phyloP scores from a whole-genome alignment of 2,797 vertebrate genomes.

The Coccyzus lansbergi region DNA sequence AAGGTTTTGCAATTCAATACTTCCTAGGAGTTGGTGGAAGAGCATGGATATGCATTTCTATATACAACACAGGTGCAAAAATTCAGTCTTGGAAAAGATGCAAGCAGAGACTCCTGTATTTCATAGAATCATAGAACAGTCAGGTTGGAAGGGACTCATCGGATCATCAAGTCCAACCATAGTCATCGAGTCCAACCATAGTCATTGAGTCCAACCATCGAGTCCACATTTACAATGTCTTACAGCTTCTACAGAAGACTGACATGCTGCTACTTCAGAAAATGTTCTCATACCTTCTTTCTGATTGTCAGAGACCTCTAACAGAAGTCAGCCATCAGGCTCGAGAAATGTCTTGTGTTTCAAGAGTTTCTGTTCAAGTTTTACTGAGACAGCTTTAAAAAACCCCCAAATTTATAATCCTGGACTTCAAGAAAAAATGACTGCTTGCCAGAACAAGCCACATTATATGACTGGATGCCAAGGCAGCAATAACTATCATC shows the following conservation, averaged over 20 bases:
- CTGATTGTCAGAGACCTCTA: neutral
- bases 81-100: neutral
- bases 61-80: neutral
- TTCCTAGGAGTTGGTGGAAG: neutral
- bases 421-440: neutral
- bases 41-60: neutral
- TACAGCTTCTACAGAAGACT: neutral
- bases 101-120: neutral
- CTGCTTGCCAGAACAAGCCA: neutral
- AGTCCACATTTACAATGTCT: neutral
- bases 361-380: constrained; percentile 10
- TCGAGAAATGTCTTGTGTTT: neutral
- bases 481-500: neutral
- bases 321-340: neutral
- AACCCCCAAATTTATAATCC: neutral
- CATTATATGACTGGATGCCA: neutral
- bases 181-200: no score
- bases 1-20: neutral
- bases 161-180: no score
- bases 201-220: no score
- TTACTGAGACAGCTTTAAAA: neutral
- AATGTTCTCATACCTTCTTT: neutral
- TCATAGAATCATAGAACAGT: no score
- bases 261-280: neutral
- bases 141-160: no score